Percentiles rank a stretch among this genome's conserved stretches.
Evolutionary conservation across 2,797 vertebrate genomes (phyloP).

Genomic region (Gorsachius magnificus): DNA sequence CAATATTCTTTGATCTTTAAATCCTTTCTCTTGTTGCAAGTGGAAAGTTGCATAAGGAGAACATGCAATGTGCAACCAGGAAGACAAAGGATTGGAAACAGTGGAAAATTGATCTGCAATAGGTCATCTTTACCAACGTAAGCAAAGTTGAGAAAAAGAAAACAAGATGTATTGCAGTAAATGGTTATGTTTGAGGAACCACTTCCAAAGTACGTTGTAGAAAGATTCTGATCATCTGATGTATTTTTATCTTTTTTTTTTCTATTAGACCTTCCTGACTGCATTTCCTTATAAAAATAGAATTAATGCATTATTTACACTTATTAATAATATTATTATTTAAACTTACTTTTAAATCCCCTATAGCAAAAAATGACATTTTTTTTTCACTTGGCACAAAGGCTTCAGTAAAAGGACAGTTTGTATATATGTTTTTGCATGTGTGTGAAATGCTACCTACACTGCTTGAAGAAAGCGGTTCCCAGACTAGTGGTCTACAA

Average conservation of each 20-base stretch:
- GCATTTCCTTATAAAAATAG: neutral
- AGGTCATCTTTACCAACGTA: neutral
- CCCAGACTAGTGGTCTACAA: neutral
- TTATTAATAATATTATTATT: neutral
- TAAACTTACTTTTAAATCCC: neutral
- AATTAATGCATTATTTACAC: neutral
- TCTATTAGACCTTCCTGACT: neutral
- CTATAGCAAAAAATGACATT: neutral
- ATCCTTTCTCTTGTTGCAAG: slow-evolving; percentile 50
- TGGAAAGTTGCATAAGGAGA: slow-evolving; percentile 1
- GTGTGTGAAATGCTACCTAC: neutral
- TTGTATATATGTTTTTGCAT: neutral
- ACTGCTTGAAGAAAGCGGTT: neutral
- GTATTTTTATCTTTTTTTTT: neutral
- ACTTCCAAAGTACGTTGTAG: neutral
- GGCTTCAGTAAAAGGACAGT: neutral
- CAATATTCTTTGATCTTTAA: slow-evolving; percentile 61
- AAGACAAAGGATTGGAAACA: neutral
- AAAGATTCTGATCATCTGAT: neutral
- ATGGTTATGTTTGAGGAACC: neutral
- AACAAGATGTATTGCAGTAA: neutral
- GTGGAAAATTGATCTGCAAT: slow-evolving; percentile 10
- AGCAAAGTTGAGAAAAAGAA: neutral
- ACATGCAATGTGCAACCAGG: neutral
- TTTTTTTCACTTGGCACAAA: neutral